phyloP scores from a whole-genome alignment of 2,113 vertebrate genomes.

The Ornithorhynchus anatinus region DNA sequence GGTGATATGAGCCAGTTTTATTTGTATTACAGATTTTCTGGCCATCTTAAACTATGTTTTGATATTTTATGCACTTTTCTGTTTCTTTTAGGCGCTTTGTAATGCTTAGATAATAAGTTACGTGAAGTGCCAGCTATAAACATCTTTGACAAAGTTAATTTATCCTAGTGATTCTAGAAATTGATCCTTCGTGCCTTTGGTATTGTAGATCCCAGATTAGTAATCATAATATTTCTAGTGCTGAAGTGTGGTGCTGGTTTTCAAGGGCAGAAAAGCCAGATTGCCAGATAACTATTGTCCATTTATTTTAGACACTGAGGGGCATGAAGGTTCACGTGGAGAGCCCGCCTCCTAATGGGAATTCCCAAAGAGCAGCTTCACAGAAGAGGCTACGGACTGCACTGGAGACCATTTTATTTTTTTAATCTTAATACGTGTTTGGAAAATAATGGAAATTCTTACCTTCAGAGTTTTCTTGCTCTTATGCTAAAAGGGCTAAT shows the following conservation, averaged over 20 bases:
- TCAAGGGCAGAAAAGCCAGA: background rate
- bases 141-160: background rate
- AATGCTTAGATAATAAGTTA: background rate
- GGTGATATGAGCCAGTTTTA: too few relatives aligned
- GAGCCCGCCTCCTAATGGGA: conserved; percentile 59
- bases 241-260: background rate
- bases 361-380: conserved; percentile 51
- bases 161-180: too few relatives aligned
- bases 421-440: conserved; percentile 64
- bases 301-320: conserved; percentile 59
- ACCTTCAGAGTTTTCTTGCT: conserved; percentile 63
- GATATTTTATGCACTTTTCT: too few relatives aligned
- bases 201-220: too few relatives aligned
- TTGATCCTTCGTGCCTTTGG: too few relatives aligned
- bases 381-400: conserved; percentile 45
- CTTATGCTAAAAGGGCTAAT: conserved; percentile 67
- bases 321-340: conserved; percentile 53
- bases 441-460: conserved; percentile 67
- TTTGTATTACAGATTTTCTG: too few relatives aligned
- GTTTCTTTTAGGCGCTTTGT: background rate
- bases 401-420: conserved; percentile 56
- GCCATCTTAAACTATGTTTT: too few relatives aligned
- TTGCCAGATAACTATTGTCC: background rate
- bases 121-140: background rate
- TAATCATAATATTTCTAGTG: too few relatives aligned